Conservation (phyloP, 2,113 vertebrate genomes). For the Coracopsis vasa region DNA sequence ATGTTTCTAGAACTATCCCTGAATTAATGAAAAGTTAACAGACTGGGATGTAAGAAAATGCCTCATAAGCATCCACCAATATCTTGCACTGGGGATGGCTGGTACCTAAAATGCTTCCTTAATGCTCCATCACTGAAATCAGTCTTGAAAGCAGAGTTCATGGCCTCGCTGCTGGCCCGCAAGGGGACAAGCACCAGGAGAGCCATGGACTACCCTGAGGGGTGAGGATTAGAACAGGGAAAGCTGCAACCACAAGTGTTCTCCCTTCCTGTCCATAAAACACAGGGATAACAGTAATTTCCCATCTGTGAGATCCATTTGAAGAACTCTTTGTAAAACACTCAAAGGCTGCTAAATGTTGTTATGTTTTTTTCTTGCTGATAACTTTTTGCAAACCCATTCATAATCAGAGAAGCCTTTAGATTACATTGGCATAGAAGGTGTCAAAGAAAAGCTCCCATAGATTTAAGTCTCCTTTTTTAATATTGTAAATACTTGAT, state of each 20-base stretch:
- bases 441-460: not conserved
- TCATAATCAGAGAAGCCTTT: not conserved
- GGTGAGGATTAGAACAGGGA: not conserved
- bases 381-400: not conserved
- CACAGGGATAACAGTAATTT: not conserved
- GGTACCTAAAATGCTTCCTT: slow-evolving; percentile 27
- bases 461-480: not conserved
- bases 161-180: not conserved
- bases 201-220: not conserved
- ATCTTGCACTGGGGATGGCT: slow-evolving; percentile 24
- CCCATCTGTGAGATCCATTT: not conserved
- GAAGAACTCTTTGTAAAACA: not conserved
- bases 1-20: not conserved
- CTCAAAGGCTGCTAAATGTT: not conserved
- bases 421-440: not conserved
- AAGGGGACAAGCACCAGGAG: not conserved
- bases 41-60: slow-evolving; percentile 16
- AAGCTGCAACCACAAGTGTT: not conserved
- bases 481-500: slow-evolving; percentile 23
- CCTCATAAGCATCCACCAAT: slow-evolving; percentile 27
- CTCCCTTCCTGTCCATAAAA: slow-evolving; percentile 30
- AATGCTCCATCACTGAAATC: not conserved
- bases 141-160: not conserved
- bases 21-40: slow-evolving; percentile 52
- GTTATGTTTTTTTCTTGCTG: not conserved